Percentiles rank a stretch among this genome's conserved stretches.
Evolutionary conservation across 2,888 invertebrate genomes (phyloP).

Genomic region (Stegophylla sp.): DNA sequence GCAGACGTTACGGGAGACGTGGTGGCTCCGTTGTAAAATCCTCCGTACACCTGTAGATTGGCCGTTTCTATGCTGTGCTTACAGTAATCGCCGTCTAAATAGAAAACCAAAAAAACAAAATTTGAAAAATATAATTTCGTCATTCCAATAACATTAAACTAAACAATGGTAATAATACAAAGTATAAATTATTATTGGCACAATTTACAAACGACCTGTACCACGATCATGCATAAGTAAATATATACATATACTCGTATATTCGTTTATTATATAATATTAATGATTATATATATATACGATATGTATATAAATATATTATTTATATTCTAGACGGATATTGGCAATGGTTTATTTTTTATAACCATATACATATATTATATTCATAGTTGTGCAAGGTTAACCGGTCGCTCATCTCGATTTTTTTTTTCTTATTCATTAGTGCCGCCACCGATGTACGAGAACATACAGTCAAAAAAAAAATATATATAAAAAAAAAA

Average conservation of each 20-base stretch:
- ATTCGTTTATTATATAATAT: no score
- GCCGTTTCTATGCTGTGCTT: slow-evolving; percentile 88
- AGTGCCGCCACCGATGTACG: not conserved
- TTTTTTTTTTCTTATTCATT: slow-evolving; percentile 19
- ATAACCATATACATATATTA: not conserved
- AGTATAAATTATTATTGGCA: not conserved
- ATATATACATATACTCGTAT: not conserved
- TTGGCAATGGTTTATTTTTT: slow-evolving; percentile 20
- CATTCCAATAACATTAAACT: not conserved
- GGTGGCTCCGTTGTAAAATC: slow-evolving; percentile 75
- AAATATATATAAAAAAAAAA: not conserved
- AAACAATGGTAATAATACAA: not conserved
- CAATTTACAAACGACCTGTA: not conserved
- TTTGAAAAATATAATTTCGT: not conserved
- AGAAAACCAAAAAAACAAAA: slow-evolving; percentile 58
- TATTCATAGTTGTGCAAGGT: slow-evolving; percentile 36
- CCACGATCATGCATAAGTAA: no score
- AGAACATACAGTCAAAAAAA: no score
- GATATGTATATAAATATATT: not conserved
- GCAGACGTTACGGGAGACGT: not conserved
- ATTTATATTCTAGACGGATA: slow-evolving; percentile 5
- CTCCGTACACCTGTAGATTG: slow-evolving; percentile 83
- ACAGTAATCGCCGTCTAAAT: slow-evolving; percentile 80
- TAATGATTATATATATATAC: not conserved
- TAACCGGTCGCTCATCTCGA: slow-evolving; percentile 45